Evolutionary conservation across 2,888 invertebrate species (phyloP), one percentile per base, ranked within the genome.

Genomic region (Eristalis tenax): DNA sequence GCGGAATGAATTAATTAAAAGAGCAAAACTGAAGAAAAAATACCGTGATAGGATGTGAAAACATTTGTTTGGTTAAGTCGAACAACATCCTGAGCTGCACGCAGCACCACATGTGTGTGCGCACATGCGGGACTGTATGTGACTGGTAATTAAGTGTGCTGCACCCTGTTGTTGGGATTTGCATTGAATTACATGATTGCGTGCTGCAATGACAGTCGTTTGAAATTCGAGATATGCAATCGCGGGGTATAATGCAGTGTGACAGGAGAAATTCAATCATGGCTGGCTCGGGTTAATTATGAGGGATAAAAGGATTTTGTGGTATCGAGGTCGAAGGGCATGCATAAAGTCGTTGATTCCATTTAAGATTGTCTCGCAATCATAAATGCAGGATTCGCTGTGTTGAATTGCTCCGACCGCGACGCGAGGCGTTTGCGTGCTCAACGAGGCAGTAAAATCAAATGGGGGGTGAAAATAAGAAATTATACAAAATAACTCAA

Each of bases 61-160:
- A 78, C 83, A 78, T 83, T 74, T 83, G 83, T 83, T 77, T 56
- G 73, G n/a, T 50, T 56, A 63, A 71, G 63, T 71, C 66, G 61
- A 71, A 38, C 50, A 56, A 73, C 59, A 59, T 66, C 73, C 43
- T 73, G 59, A 38, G 61, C 15, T 10, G 18, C 43, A 64, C 26
- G 50, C 8, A 3, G 59, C 23, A 59, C 11, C 13, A 11, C 59
- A 13, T 59, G 26, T 59, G 59, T 59, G 59, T 13, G 56, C 40
- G 32, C 22, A 32, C 11, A 23, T 26, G 18, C 8, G 11, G 26
- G 56, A 22, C 35, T 43, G 40, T 59, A 50, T 68, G 50, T 1
- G 50, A 50, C 6, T 50, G n/a, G 18, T 50, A 81, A 73, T 79
- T 79, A 79, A 73, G 59, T 66, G n/a, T 23, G n/a, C 32, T 43